Conservation (phyloP, 2,888 invertebrate genomes). For the Monochamus alternatus region DNA sequence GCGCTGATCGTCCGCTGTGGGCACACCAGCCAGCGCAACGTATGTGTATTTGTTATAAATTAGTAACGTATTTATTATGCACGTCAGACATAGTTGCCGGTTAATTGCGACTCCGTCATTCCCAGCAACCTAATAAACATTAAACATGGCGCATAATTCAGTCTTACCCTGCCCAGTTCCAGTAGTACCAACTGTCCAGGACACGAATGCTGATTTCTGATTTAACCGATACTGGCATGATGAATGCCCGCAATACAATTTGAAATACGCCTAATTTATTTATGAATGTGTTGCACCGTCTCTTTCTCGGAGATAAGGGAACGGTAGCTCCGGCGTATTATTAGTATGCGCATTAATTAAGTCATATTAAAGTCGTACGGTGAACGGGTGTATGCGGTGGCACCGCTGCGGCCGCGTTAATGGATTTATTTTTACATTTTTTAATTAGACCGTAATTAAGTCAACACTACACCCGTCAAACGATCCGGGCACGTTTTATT, state of each 20-base stretch:
- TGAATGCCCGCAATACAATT: slow-evolving; percentile 58
- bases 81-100: slow-evolving; percentile 68
- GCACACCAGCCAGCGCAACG: slow-evolving; percentile 21
- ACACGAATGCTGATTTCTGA: slow-evolving; percentile 62
- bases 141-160: slow-evolving; percentile 70
- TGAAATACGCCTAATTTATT: slow-evolving; percentile 62
- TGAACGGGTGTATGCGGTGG: slow-evolving; percentile 25
- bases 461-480: slow-evolving; percentile 28
- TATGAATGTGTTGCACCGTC: slow-evolving; percentile 57
- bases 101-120: slow-evolving; percentile 70
- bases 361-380: slow-evolving; percentile 50
- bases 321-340: slow-evolving; percentile 45
- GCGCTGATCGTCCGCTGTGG: not conserved
- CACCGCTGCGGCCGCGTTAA: slow-evolving; percentile 25
- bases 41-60: slow-evolving; percentile 39
- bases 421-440: slow-evolving; percentile 37
- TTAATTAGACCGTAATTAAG: slow-evolving; percentile 30
- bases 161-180: slow-evolving; percentile 67
- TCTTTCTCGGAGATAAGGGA: slow-evolving; percentile 52
- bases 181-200: slow-evolving; percentile 59
- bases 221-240: slow-evolving; percentile 61
- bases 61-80: slow-evolving; percentile 63
- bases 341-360: slow-evolving; percentile 58
- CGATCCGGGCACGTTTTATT: not conserved
- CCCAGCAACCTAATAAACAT: slow-evolving; percentile 70